Percentiles rank a stretch among this genome's conserved stretches.
Conservation (phyloP, 2,888 invertebrate species). For the Perdita meconis region DNA sequence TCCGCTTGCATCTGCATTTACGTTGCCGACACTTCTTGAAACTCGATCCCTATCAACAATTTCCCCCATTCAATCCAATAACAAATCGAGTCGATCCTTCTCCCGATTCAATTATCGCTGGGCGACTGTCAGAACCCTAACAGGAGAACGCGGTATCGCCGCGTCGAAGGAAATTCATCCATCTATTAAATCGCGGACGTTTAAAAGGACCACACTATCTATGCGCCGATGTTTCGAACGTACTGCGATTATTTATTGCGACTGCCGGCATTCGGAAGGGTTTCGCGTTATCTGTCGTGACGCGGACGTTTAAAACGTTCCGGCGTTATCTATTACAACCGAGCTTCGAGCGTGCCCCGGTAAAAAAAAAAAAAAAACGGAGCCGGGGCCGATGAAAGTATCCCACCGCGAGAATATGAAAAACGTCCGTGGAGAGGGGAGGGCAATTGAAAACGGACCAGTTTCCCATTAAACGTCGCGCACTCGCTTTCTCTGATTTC, state of each 20-base stretch:
- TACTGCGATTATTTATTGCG: constrained; percentile 39
- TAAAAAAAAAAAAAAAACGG: too few relatives aligned
- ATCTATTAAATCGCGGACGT: constrained; percentile 30
- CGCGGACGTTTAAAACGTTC: constrained; percentile 21
- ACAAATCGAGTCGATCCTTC: constrained; percentile 14
- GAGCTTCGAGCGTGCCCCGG: constrained; percentile 14
- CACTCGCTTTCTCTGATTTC: constrained; percentile 57
- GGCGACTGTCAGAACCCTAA: not conserved
- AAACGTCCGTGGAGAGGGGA: not conserved
- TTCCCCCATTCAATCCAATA: not conserved
- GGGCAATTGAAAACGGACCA: not conserved
- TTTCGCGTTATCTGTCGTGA: constrained; percentile 33
- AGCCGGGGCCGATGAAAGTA: constrained; percentile 8
- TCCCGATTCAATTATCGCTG: not conserved
- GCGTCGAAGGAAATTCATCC: constrained; percentile 24
- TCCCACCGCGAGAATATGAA: constrained; percentile 1
- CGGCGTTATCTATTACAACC: constrained; percentile 38
- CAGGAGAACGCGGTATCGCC: constrained; percentile 21
- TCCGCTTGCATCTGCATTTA: not conserved
- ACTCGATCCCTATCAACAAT: not conserved
- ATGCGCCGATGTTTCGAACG: constrained; percentile 25
- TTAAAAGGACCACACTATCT: constrained; percentile 39
- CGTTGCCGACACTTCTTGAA: constrained; percentile 1
- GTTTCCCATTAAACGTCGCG: not conserved
- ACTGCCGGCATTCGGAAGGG: constrained; percentile 11